Base-by-base conservation (phyloP, 2,888 invertebrate genomes). In the Eudasyphora cyanicolor region DNA sequence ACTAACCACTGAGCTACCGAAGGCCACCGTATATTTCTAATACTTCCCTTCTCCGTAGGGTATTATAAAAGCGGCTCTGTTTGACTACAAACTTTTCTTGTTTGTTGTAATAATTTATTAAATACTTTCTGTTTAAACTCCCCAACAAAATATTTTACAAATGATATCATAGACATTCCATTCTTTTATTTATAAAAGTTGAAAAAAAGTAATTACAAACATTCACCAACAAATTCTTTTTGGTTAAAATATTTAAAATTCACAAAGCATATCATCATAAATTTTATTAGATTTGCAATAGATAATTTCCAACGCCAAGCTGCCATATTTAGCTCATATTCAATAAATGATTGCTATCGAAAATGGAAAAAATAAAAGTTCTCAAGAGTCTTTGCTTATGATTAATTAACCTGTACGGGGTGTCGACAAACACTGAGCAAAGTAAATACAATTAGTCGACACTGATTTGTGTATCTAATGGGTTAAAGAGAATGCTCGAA, bases 241-340 rank as follows among this genome's bases (percentile, higher is more conserved):
- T 45, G 3, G n/a, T 12, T 27, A 6, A n/a, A n/a, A 21, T 7
- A 17, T 77, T 81, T 49, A 32, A 74, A 69, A 82, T 82, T 82
- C 77, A 77, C 69, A 77, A 74, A 19, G 67, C 76, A 81, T 74
- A 69, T 21, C 73, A 38, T 38, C 17, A 42, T 27, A 17, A 69
- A 69, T 75, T 70, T 74, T 69, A 69, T 82, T 77, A 77, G 73
- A 74, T 73, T 60, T 49, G 38, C 69, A 27, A 60, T 29, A 29
- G n/a, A 51, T 57, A 77, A 74, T 67, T n/a, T 76, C 54, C 45
- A 60, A 8, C 32, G 17, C 57, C 42, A 19, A 19, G 21, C 45
- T 42, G 19, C 71, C 49, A 64, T 73, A 27, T 45, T 24, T 1
- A 54, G 51, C n/a, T 10, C 27, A 64, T 67, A 67, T 51, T 76